Percentiles rank a stretch among this genome's conserved stretches.
These are phyloP conservation scores for Lycorma delicatula DNA, from an alignment of 1,140 invertebrate species.

Conservation along the genomic window DNA sequence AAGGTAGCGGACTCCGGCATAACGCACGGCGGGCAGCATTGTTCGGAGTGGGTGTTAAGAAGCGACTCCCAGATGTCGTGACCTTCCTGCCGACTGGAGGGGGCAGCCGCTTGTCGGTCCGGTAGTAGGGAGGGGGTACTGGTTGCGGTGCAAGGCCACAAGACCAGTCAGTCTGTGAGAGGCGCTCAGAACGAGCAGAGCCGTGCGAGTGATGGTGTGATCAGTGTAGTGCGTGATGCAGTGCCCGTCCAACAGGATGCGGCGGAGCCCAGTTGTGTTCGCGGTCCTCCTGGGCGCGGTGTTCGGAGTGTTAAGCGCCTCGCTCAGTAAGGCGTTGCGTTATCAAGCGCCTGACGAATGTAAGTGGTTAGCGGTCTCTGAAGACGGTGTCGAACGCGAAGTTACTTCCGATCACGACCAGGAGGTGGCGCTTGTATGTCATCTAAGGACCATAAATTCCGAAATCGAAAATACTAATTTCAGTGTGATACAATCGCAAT, in stretches of 20 bases:
- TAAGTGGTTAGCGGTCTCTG: slow-evolving; percentile 57
- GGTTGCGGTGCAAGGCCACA: neutral
- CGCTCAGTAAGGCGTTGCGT: slow-evolving; percentile 51
- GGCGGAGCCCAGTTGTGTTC: slow-evolving; percentile 35
- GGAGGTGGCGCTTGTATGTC: slow-evolving; percentile 64
- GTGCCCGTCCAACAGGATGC: slow-evolving; percentile 19
- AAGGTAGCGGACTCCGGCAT: neutral
- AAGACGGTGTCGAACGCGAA: slow-evolving; percentile 42
- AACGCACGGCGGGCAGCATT: neutral
- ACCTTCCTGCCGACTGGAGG: slow-evolving; percentile 2
- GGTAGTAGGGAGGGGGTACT: too few species aligned
- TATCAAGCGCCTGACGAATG: slow-evolving; percentile 80
- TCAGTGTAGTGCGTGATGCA: neutral
- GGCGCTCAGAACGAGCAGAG: neutral
- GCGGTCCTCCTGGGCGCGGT: slow-evolving; percentile 52
- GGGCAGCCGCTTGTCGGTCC: neutral
- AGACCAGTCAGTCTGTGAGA: neutral
- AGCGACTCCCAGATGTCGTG: slow-evolving; percentile 3
- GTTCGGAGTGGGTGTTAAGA: neutral
- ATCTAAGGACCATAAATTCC: slow-evolving; percentile 75
- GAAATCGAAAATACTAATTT: slow-evolving; percentile 85
- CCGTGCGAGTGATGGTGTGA: neutral
- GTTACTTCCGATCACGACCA: slow-evolving; percentile 42
- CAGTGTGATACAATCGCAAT: slow-evolving; percentile 77
- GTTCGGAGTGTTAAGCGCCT: slow-evolving; percentile 56